phyloP scores from a whole-genome alignment of 1,140 invertebrate species.

The Lepeophtheirus salmonis region DNA sequence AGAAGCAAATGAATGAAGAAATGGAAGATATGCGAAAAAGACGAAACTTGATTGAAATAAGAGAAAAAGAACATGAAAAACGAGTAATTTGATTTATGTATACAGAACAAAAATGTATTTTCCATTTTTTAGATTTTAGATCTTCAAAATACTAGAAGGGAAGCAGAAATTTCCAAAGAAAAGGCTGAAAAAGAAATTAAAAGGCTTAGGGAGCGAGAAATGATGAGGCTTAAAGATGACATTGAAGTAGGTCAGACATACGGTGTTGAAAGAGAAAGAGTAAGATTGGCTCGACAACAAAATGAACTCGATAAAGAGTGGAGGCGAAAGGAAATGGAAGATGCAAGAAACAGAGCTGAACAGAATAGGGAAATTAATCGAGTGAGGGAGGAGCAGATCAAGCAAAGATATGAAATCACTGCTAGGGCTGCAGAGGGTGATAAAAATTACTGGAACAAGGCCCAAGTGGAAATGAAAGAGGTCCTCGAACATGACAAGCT shows the following conservation, averaged over 20 bases:
- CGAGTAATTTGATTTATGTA: background rate
- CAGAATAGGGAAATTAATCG: background rate
- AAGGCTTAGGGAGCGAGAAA: background rate
- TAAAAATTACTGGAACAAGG: background rate
- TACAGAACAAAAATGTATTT: background rate
- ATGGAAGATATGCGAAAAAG: background rate
- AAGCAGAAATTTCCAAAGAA: slow-evolving; percentile 2
- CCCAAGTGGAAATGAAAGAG: background rate
- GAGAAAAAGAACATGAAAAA: background rate
- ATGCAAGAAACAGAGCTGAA: background rate
- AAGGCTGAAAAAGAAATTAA: background rate
- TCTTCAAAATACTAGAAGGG: slow-evolving; percentile 1
- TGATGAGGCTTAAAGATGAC: slow-evolving; percentile 2
- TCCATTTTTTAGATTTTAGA: background rate
- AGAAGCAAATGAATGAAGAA: background rate
- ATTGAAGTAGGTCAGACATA: background rate
- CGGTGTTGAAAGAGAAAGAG: background rate
- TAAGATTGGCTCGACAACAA: background rate
- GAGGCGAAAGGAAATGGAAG: background rate
- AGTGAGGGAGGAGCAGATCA: slow-evolving; percentile 1
- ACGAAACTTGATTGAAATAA: background rate
- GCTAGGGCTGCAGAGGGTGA: background rate
- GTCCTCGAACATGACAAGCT: background rate
- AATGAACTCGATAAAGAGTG: background rate
- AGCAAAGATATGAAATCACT: background rate